These are phyloP conservation scores for Gymnothorax javanicus DNA, from an alignment of 2,797 vertebrate genomes.

Conservation along the genomic window DNA sequence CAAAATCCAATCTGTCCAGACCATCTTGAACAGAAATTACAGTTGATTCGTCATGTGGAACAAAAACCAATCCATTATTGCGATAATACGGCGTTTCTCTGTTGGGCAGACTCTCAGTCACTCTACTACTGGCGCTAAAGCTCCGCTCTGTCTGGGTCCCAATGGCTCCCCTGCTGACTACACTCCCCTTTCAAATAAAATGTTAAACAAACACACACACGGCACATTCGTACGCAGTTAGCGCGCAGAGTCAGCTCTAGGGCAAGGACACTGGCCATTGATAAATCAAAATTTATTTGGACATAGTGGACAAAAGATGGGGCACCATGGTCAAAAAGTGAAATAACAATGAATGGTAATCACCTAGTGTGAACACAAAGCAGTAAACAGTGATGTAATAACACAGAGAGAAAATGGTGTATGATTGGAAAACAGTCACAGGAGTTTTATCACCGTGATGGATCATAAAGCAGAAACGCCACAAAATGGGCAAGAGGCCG, in stretches of 20 bases:
- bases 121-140: background rate
- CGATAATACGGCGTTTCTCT: constrained; percentile 50
- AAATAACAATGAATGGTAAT: background rate
- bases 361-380: background rate
- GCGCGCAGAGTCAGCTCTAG: background rate
- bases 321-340: background rate
- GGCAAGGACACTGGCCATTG: background rate
- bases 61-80: constrained; percentile 67
- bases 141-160: background rate
- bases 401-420: background rate
- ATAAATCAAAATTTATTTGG: background rate
- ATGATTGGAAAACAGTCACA: background rate
- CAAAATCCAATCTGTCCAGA: constrained; percentile 61
- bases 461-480: background rate
- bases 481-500: background rate
- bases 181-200: background rate
- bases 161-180: background rate
- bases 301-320: background rate
- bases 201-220: background rate
- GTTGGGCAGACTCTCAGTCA: background rate
- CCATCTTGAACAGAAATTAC: constrained; percentile 62
- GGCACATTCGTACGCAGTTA: background rate
- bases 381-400: background rate
- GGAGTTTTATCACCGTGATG: background rate
- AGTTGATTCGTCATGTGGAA: constrained; percentile 62